A percentile compares a stretch with the other conserved stretches of the same genome.
phyloP scores from a whole-genome alignment of 2,888 invertebrate species.

The Agrochola lychnidis region DNA sequence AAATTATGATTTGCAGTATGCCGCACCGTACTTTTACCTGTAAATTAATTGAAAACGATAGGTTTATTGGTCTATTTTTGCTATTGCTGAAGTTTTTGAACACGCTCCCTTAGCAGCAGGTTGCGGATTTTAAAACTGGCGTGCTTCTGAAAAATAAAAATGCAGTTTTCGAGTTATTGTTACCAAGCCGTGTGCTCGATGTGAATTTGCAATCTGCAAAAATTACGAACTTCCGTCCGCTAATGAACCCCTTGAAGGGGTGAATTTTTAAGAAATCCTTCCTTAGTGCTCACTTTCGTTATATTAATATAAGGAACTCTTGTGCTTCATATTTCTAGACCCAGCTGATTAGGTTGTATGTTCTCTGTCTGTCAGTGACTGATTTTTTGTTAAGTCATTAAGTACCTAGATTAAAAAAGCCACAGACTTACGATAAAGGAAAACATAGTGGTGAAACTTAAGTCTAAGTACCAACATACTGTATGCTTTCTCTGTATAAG shows the following conservation, averaged over 20 bases:
- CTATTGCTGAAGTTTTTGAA: background rate
- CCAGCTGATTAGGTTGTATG: background rate
- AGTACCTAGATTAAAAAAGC: too few species aligned
- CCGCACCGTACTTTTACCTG: background rate
- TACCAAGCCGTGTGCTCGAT: background rate
- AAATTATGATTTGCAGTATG: constrained; percentile 32
- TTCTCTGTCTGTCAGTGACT: background rate
- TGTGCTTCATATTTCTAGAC: background rate
- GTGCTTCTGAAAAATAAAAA: background rate
- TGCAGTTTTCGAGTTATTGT: background rate
- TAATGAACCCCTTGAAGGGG: background rate
- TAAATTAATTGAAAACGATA: constrained; percentile 27
- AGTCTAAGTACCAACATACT: background rate
- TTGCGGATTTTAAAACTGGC: background rate
- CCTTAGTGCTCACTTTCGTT: background rate
- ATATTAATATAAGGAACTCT: background rate
- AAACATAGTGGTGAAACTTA: background rate
- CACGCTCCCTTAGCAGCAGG: background rate
- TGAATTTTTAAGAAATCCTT: background rate
- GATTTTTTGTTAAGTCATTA: background rate
- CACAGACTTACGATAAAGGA: background rate
- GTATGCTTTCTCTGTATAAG: background rate
- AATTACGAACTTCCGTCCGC: background rate
- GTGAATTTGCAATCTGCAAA: too few species aligned
- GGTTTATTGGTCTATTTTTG: background rate